These are phyloP conservation scores for Strigamia maritima DNA, from an alignment of 2,888 invertebrate genomes.

Conservation along the genomic window DNA sequence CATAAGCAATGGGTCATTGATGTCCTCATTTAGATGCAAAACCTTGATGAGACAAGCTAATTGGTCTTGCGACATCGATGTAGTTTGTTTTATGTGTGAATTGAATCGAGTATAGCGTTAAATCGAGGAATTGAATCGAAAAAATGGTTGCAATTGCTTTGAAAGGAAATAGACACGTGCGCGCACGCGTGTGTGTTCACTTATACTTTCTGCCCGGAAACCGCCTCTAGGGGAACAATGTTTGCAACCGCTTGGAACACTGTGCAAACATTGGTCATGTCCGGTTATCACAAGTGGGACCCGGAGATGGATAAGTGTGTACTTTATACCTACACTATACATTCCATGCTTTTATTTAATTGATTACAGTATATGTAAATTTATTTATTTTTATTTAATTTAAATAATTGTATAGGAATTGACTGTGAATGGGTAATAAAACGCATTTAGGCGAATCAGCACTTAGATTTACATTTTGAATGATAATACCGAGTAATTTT, in stretches of 20 bases:
- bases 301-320: background rate
- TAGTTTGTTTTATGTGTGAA: background rate
- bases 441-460: too few species aligned
- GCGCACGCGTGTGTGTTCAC: background rate
- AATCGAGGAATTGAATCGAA: background rate
- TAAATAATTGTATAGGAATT: too few species aligned
- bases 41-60: background rate
- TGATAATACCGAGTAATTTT: too few species aligned
- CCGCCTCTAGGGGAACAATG: background rate
- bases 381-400: too few species aligned
- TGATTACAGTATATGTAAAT: too few species aligned
- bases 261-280: constrained; percentile 10
- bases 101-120: background rate
- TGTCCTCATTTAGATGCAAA: background rate
- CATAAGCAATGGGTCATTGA: too few species aligned
- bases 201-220: constrained; percentile 8
- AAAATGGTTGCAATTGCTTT: background rate
- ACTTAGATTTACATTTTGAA: too few species aligned
- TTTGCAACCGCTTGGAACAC: constrained; percentile 10
- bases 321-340: background rate
- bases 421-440: too few species aligned
- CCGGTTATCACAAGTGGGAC: background rate
- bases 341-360: background rate
- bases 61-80: background rate
- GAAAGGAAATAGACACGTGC: constrained; percentile 11